Evolutionary conservation across 2,113 vertebrate species (phyloP).

Genomic region (Archilochus colubris): DNA sequence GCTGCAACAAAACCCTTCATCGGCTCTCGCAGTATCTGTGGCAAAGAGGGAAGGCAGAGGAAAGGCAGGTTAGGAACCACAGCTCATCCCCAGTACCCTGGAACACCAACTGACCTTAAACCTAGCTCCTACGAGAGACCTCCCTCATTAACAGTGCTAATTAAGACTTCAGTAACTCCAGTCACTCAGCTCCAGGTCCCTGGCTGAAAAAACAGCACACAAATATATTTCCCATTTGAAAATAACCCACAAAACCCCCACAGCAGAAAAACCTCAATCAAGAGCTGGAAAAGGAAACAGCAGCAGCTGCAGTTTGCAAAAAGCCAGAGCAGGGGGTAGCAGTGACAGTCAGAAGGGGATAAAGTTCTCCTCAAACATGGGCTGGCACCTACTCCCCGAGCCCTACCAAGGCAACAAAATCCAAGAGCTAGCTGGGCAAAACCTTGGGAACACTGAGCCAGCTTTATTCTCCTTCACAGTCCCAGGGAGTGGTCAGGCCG

Average conservation of each 20-base stretch:
- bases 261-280: background rate
- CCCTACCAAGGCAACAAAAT: background rate
- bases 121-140: fast-evolving
- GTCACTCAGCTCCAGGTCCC: background rate
- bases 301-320: background rate
- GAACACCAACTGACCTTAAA: background rate
- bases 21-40: conserved; percentile 99
- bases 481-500: background rate
- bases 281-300: background rate
- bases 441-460: background rate
- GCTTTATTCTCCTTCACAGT: background rate
- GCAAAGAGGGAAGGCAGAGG: background rate
- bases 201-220: background rate
- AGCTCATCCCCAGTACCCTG: fast-evolving
- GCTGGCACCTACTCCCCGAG: background rate
- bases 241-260: background rate
- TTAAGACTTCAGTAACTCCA: background rate
- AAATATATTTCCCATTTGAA: background rate
- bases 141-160: background rate
- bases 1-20: conserved; percentile 97
- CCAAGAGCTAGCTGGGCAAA: background rate
- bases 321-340: background rate
- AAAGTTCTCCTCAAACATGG: fast-evolving
- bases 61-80: background rate
- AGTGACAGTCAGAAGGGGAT: background rate